These are phyloP conservation scores for Bugula neritina DNA, from an alignment of 2,888 invertebrate species.

Conservation along the genomic window DNA sequence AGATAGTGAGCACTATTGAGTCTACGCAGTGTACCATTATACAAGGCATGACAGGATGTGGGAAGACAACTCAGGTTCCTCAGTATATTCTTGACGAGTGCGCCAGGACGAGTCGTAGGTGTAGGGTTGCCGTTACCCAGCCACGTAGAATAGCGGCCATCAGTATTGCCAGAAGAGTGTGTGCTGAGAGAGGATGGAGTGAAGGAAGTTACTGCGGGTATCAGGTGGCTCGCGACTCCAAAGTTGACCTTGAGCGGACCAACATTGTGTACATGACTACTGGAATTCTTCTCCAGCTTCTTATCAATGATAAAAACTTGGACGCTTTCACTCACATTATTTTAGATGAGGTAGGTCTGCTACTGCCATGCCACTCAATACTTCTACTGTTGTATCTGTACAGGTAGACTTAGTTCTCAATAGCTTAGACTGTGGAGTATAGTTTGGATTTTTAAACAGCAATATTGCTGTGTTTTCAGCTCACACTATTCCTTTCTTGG, in stretches of 20 bases:
- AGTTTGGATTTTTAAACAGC: too few relatives aligned
- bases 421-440: too few relatives aligned
- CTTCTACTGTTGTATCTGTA: too few relatives aligned
- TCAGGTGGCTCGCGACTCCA: conserved; percentile 60
- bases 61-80: conserved; percentile 82
- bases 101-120: conserved; percentile 60
- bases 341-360: conserved; percentile 68
- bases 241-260: conserved; percentile 54
- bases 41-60: conserved; percentile 90
- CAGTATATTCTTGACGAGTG: conserved; percentile 84
- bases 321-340: conserved; percentile 79
- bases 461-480: too few relatives aligned
- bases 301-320: conserved; percentile 67
- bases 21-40: conserved; percentile 76
- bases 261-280: conserved; percentile 74
- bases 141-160: conserved; percentile 88
- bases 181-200: conserved; percentile 73
- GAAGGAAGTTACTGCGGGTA: conserved; percentile 79
- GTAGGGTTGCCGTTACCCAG: conserved; percentile 84
- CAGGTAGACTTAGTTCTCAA: too few relatives aligned
- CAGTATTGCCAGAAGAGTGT: conserved; percentile 78
- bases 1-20: conserved; percentile 71
- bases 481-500: too few relatives aligned
- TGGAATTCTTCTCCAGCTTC: conserved; percentile 75
- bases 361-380: too few relatives aligned